Base-by-base conservation (phyloP, 2,113 vertebrate species). In the Vireo altiloquus region DNA sequence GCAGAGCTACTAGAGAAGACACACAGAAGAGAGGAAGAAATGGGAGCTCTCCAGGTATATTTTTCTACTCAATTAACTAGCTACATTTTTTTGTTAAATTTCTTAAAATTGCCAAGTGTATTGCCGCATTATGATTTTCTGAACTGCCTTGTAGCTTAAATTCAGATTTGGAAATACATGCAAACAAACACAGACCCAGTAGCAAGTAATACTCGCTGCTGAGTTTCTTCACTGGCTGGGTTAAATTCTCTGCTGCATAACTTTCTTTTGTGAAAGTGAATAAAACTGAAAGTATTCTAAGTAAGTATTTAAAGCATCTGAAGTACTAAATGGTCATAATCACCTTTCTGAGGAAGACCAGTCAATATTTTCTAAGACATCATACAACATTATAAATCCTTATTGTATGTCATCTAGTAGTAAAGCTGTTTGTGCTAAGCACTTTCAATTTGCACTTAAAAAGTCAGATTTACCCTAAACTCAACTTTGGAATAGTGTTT, bases 1-100 rank as follows among this genome's bases (percentile, higher is more conserved):
- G 27, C 97, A 99, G 99, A 98, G 88, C 96, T 99, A 44, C 86
- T 98, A 91, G 98, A 99, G 95, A 98, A 97, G 95, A 98, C 93
- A 71, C 97, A 97, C 65, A 98, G 96, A 96, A 99, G 98, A 97
- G 99, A 99, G 70, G 99, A 99, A 84, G 99, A 99, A 96, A 97
- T 99, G 97, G 98, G 97, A 92, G 97, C 97, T 94, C 96, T 99
- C 25, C 98, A 99, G 99, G 99, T 99, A 94, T 95, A 85, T 90
- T 95, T 42, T 72, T 87, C 44, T 69, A 57, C 60, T 82, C 74
- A 64, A 24, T 46, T 88, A 86, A 33, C 20, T 44, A 75, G 21
- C 9, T 85, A n/a, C 16, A 5, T 24, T 72, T 94, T 54, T 75
- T 28, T 44, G 23, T 75, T n/a, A 24, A 23, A 56, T 65, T 65